Evolutionary conservation across 2,797 vertebrate species (phyloP), one percentile per base, ranked within the genome.

Genomic region (Scomberomorus guttatus): DNA sequence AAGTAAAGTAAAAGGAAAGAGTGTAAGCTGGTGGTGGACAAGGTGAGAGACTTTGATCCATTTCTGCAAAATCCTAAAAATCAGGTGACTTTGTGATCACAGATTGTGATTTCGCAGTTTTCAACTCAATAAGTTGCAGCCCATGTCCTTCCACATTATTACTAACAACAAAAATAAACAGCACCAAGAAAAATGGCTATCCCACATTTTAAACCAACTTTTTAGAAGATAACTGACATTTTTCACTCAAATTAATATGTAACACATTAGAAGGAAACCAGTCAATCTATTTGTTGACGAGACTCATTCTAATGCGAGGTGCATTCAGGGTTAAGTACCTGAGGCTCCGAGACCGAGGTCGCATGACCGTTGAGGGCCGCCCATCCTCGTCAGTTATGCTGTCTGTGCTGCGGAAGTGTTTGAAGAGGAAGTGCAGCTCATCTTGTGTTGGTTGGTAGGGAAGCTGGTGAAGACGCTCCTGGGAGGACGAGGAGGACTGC

Each of bases 401-500:
- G 93, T 99, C 98, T 0, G 98, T 95, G 90, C 98, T 99, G 84
- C 98, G 96, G 93, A 99, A 99, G 91, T 99, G 98, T 92, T 97
- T 98, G 91, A 98, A 99, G 82, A 99, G 96, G 94, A 99, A 99
- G 94, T 97, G 96, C 68, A 99, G 96, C 93, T 99, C 98, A 24
- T 99, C 98, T 17, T 97, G 96, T 0, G 98, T 99, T 39, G 98
- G 98, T 86, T 99, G 98, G 95, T 96, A 99, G 57, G 98, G 98
- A 93, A 99, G 96, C 94, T 99, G 98, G 93, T 99, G 98, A 76
- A 99, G 95, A 13, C 96, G 97, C 90, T 99, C 98, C 94, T 99
- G 97, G 73, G 98, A 99, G 88, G 98, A 99, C 0, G 98, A 99
- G 55, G 97, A 98, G 0, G 98, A 98, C 96, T 98, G 93, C 29